These are phyloP conservation scores for Plagiodera versicolora DNA, from an alignment of 2,888 invertebrate genomes.

Conservation along the genomic window DNA sequence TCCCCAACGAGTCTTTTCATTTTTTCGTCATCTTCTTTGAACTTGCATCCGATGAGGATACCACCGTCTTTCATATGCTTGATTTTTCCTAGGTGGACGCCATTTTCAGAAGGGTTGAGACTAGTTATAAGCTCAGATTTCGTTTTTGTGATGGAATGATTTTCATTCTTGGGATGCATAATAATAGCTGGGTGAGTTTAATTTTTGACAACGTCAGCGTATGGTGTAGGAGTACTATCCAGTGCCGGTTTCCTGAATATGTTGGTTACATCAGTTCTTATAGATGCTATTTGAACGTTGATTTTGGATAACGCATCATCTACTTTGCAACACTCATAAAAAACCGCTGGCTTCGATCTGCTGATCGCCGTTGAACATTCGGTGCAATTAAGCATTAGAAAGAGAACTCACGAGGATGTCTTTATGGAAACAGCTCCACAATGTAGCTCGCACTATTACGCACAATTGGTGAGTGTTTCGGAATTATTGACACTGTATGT, in stretches of 20 bases:
- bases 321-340: too few relatives aligned
- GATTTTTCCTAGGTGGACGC: neutral
- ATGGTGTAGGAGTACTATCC: slow-evolving; percentile 4
- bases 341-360: too few relatives aligned
- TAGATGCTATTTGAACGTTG: too few relatives aligned
- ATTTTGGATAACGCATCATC: too few relatives aligned
- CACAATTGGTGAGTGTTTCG: too few relatives aligned
- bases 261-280: too few relatives aligned
- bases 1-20: slow-evolving; percentile 4
- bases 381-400: too few relatives aligned
- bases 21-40: slow-evolving; percentile 4
- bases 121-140: neutral
- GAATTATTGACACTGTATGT: too few relatives aligned
- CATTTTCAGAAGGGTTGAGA: slow-evolving; percentile 1
- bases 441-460: too few relatives aligned
- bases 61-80: slow-evolving; percentile 1
- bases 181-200: slow-evolving; percentile 1
- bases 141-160: slow-evolving; percentile 6
- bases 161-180: neutral
- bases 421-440: too few relatives aligned
- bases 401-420: too few relatives aligned
- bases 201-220: slow-evolving; percentile 9
- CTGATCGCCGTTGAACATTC: too few relatives aligned
- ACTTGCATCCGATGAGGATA: slow-evolving; percentile 1
- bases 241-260: neutral